Evolutionary conservation across 2,113 vertebrate genomes (phyloP), one percentile per base, ranked within the genome.

Genomic region (Tautogolabrus adspersus): DNA sequence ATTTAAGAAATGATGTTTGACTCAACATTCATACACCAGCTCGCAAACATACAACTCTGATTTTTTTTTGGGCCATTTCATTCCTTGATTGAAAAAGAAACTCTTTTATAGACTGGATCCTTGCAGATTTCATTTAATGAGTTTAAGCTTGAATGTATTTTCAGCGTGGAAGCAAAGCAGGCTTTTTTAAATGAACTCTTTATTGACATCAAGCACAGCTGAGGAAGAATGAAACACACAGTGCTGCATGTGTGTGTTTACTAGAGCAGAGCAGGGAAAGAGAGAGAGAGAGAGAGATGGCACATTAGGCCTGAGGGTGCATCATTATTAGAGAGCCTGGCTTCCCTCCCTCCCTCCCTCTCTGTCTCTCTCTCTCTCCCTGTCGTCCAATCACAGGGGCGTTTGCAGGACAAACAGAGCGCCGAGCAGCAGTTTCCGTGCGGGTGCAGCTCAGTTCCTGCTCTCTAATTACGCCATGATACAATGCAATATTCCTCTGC

Each of bases 321-420:
- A 91, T 93, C 91, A 88, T 95, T 94, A 94, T 94, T 92, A 86
- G 88, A 93, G 75, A 76, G 81, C 79, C 85, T 85, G 72, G 80
- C 80, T 76, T 77, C 79, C 54, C 81, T 58, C 75, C 40, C 58
- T 49, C 60, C 2, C 26, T 56, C 55, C 4, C 37, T 8, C 13
- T 7, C 23, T 63, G 64, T 72, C 66, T 38, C 52, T 38, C 56
- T 34, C 72, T 63, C 72, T 30, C 75, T 63, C 58, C 59, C 59
- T 66, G 58, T 75, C 73, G 7, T 81, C 86, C 89, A 87, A 86
- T 90, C 86, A 83, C 68, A 77, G 88, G 40, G 74, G 66, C 72
- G 73, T 84, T 83, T 55, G 75, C 63, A 84, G 89, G 87, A 84
- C 86, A 68, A 80, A 75, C 71, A 30, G 60, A 42, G 62, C 15